Evolutionary conservation across 2,888 invertebrate species (phyloP).

Genomic region (Physocephala rufipes): DNA sequence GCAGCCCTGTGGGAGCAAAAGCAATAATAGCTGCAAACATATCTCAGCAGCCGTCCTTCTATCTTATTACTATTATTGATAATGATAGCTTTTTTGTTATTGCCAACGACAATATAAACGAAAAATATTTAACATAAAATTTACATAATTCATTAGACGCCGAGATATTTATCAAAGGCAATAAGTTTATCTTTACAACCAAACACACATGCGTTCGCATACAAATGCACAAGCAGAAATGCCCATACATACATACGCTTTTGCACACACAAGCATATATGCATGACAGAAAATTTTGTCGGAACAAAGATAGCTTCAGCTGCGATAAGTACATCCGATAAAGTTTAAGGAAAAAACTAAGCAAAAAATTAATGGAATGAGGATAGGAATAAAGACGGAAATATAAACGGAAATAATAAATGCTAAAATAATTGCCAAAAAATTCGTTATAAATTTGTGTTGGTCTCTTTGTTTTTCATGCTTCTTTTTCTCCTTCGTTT

Average conservation of each 20-base stretch:
- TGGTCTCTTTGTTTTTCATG: slow-evolving; percentile 25
- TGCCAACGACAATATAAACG: not conserved
- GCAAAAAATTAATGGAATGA: not conserved
- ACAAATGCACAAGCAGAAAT: not conserved
- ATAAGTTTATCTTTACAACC: slow-evolving; percentile 16
- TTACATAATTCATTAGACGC: slow-evolving; percentile 36
- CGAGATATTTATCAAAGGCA: slow-evolving; percentile 45
- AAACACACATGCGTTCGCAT: slow-evolving; percentile 24
- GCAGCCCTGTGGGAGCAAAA: no score
- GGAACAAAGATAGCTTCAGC: not conserved
- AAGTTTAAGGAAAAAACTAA: not conserved
- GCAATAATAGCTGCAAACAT: slow-evolving; percentile 19
- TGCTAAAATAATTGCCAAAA: slow-evolving; percentile 42
- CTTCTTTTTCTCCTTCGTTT: not conserved
- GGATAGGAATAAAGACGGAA: slow-evolving; percentile 32
- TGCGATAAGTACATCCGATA: not conserved
- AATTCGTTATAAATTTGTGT: slow-evolving; percentile 18
- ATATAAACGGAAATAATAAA: slow-evolving; percentile 19
- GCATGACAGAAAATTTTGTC: no score
- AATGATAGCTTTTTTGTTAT: no score
- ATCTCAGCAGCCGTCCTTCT: slow-evolving; percentile 12
- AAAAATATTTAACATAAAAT: slow-evolving; percentile 18
- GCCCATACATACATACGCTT: not conserved
- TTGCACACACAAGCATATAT: no score
- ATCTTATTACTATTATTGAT: not conserved